Evolutionary conservation across 2,888 invertebrate genomes (phyloP), one percentile per base, ranked within the genome.

Genomic region (Cecidostiba fungosa): DNA sequence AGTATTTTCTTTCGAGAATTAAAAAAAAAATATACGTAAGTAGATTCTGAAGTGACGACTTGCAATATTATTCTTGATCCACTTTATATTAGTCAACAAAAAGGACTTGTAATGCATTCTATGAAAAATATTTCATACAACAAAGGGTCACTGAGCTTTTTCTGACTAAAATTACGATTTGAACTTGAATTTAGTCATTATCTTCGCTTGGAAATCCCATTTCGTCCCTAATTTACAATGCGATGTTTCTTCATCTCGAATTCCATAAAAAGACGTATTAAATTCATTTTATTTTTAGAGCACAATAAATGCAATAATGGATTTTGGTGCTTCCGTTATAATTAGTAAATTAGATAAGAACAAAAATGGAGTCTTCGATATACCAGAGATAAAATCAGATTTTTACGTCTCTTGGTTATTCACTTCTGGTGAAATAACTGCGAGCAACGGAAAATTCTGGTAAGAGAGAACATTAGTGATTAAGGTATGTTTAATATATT

Each of bases 381-480:
- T 90, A 72, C 89, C 90, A 26, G 70, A 89, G 77, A 82, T 89
- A 32, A 72, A 84, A 1, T 43, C 86, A 50, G 5, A 12, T 3
- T 88, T 88, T 47, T 59, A 85, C 16, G 50, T 50, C 1, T 19
- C 19, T 50, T 50, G 50, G 50, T 50, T 50, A 50, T 19, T 19
- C 1, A 87, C 66, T 43, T 43, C 43, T 19, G 88, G 87, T 16
- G 26, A 84, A 19, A 86, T 90, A 26, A 23, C 85, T n/a, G 85
- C 87, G 6, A 16, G 19, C 4, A 62, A 86, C 29, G 89, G 89
- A 72, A 84, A 26, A 26, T 89, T 90, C 23, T 66, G 81, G 89
- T 89, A 77, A 69, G 74, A 72, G 1, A 50, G 4, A 5, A 50
- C 50, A 19, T 50, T 50, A 29, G 2, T 39, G 14, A 47, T 12